A percentile compares a stretch with the other conserved stretches of the same genome.
Evolutionary conservation across 2,888 invertebrate genomes (phyloP).

Genomic region (Pherbina coryleti): DNA sequence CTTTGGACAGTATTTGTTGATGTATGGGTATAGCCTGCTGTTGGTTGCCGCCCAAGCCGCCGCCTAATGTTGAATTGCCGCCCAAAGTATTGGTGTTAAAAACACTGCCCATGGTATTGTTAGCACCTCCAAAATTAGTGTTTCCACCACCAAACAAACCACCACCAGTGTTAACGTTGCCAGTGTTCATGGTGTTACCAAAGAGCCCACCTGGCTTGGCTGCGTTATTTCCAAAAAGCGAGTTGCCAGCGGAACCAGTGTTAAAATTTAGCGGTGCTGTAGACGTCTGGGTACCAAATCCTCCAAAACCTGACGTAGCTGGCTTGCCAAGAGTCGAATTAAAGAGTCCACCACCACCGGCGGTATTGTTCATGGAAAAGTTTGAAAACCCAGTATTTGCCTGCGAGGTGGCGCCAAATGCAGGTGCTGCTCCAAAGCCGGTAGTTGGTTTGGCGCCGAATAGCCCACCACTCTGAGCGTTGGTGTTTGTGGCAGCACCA

Average conservation of each 20-base stretch:
- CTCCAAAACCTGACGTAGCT: constrained; percentile 73
- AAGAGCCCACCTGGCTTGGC: constrained; percentile 68
- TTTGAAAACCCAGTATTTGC: constrained; percentile 62
- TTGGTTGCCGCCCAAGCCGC: constrained; percentile 55
- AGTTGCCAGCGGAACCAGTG: constrained; percentile 53
- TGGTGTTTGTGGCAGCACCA: constrained; percentile 61
- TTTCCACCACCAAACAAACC: constrained; percentile 71
- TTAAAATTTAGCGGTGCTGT: constrained; percentile 67
- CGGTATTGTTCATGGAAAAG: constrained; percentile 58
- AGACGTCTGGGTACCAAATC: constrained; percentile 70
- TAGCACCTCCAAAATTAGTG: constrained; percentile 58
- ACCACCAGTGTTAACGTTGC: constrained; percentile 47
- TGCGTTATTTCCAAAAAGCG: constrained; percentile 72
- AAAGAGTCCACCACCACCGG: constrained; percentile 61
- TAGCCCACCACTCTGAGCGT: constrained; percentile 69
- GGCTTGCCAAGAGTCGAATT: constrained; percentile 68
- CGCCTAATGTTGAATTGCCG: constrained; percentile 51
- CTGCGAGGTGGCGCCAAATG: constrained; percentile 65
- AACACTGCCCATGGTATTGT: constrained; percentile 50
- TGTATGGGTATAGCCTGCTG: constrained; percentile 72
- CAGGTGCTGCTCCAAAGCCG: constrained; percentile 67
- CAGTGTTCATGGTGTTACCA: constrained; percentile 58
- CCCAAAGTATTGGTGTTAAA: constrained; percentile 56
- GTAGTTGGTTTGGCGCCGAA: constrained; percentile 67
- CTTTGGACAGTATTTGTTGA: constrained; percentile 81